phyloP scores from a whole-genome alignment of 2,113 vertebrate species.

The Atlantisia rogersi region DNA sequence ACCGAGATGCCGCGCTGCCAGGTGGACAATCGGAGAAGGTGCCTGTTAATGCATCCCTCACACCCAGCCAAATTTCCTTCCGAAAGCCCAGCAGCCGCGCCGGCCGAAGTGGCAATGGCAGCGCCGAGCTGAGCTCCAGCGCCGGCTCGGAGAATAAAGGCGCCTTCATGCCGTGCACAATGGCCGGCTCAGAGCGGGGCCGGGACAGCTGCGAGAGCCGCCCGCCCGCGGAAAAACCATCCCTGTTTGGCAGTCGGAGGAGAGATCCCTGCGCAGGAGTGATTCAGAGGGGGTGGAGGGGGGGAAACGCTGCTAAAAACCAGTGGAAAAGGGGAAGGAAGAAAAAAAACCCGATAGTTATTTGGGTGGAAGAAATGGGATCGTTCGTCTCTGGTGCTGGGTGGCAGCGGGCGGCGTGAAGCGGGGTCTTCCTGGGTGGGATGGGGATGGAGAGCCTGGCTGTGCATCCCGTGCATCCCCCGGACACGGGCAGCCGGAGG shows the following conservation, averaged over 20 bases:
- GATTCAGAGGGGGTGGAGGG: neutral
- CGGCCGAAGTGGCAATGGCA: neutral
- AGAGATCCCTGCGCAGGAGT: neutral
- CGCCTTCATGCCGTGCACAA: slow-evolving; percentile 63
- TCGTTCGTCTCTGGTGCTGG: rapidly evolving
- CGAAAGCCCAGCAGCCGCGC: neutral
- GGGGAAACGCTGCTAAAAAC: too few relatives aligned
- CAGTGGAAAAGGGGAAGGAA: too few relatives aligned
- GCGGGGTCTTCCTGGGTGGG: neutral
- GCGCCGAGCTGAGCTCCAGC: neutral
- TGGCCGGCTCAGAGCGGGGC: slow-evolving; percentile 43
- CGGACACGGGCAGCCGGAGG: rapidly evolving
- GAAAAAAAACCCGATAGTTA: too few relatives aligned
- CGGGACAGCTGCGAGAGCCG: slow-evolving; percentile 47
- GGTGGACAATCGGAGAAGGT: slow-evolving; percentile 23
- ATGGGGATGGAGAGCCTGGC: neutral
- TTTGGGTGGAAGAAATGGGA: neutral
- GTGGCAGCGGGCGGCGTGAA: neutral
- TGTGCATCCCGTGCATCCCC: neutral
- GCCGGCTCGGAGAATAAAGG: slow-evolving; percentile 13
- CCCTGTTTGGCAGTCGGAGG: neutral
- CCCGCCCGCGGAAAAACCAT: neutral
- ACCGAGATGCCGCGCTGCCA: neutral
- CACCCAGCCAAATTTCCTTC: neutral
- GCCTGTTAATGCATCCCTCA: neutral